phyloP scores from a whole-genome alignment of 2,113 vertebrate genomes.

The Chroicocephalus ridibundus region DNA sequence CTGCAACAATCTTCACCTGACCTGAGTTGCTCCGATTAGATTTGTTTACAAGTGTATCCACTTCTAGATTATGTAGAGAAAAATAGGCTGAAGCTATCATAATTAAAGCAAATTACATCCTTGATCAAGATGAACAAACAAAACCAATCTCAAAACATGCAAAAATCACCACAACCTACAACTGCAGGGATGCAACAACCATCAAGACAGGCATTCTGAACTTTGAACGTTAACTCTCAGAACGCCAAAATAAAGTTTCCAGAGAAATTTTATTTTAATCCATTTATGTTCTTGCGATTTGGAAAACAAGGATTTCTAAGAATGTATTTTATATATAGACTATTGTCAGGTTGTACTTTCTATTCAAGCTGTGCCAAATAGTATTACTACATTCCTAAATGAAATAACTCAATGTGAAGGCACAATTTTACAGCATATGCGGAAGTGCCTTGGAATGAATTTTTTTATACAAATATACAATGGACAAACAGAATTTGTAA shows the following conservation, averaged over 20 bases:
- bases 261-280: background rate
- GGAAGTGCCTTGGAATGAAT: background rate
- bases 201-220: background rate
- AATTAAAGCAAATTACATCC: background rate
- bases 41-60: background rate
- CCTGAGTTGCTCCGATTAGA: background rate
- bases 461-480: background rate
- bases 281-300: background rate
- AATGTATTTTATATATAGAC: background rate
- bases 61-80: slow-evolving; percentile 37
- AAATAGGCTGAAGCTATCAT: background rate
- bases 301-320: background rate
- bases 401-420: background rate
- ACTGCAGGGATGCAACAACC: background rate
- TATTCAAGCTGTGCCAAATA: background rate
- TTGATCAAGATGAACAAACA: background rate
- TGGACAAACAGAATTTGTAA: background rate
- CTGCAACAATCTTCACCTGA: background rate
- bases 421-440: background rate
- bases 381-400: background rate
- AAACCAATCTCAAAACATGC: background rate
- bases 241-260: background rate
- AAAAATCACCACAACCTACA: slow-evolving; percentile 1
- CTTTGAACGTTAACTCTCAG: background rate
- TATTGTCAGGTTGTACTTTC: background rate